These are phyloP conservation scores for Tridacna crocea DNA, from an alignment of 2,888 invertebrate species.

Conservation along the genomic window DNA sequence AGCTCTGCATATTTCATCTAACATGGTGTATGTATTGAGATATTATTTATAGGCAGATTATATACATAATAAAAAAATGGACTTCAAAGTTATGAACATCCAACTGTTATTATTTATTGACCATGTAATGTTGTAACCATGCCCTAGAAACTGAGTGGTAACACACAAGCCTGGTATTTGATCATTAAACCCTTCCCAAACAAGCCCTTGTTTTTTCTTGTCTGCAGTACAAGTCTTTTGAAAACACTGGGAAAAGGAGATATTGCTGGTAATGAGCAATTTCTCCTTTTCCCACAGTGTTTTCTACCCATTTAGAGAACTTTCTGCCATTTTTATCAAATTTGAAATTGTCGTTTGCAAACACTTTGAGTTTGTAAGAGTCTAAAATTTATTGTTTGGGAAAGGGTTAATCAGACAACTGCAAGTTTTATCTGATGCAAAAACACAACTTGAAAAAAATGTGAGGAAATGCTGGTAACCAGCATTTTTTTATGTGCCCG, in stretches of 20 bases:
- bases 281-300: background rate
- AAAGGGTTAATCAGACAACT: too few species aligned
- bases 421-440: too few species aligned
- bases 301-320: background rate
- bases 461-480: too few species aligned
- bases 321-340: too few species aligned
- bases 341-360: too few species aligned
- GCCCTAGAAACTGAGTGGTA: too few species aligned
- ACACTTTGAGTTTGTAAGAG: too few species aligned
- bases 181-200: background rate
- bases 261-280: background rate
- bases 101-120: background rate
- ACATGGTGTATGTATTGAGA: constrained; percentile 28
- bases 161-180: background rate
- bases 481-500: too few species aligned
- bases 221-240: too few species aligned
- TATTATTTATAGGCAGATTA: constrained; percentile 29
- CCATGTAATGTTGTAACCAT: too few species aligned
- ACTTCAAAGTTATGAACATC: background rate
- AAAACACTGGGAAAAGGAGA: background rate
- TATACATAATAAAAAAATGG: constrained; percentile 19
- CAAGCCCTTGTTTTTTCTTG: background rate
- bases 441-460: too few species aligned
- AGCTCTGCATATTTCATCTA: constrained; percentile 23
- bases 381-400: too few species aligned